Conservation (phyloP, 1,140 invertebrate genomes). For the Araneus ventricosus region DNA sequence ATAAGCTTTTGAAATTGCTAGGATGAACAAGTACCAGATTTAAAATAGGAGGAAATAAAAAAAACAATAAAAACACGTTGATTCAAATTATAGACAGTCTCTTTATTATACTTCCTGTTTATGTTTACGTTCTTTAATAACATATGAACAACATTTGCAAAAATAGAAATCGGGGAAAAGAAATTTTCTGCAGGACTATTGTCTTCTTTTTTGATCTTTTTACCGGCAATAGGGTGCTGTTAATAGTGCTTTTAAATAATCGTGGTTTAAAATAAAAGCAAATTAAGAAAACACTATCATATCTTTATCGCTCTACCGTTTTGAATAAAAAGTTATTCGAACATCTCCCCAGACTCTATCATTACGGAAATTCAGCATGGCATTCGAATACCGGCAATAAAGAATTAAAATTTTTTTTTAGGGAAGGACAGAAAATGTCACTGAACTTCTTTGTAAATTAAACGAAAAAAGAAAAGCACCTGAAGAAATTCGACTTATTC, state of each 20-base stretch:
- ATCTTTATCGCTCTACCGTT: neutral
- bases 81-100: neutral
- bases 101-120: neutral
- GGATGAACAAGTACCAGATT: neutral
- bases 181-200: neutral
- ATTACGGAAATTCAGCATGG: neutral
- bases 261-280: neutral
- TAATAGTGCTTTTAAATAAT: neutral
- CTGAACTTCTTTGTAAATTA: constrained; percentile 2
- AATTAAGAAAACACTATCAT: neutral
- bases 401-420: neutral
- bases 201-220: neutral
- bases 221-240: neutral
- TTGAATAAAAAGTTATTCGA: neutral
- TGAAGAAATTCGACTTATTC: neutral
- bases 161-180: neutral
- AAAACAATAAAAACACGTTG: neutral
- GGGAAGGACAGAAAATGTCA: neutral
- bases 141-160: neutral
- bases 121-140: neutral
- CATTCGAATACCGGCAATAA: neutral
- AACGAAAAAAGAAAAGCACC: neutral
- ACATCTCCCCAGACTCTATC: neutral
- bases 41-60: neutral
- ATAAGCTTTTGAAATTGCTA: neutral